phyloP scores from a whole-genome alignment of 2,797 vertebrate species.

The Xenentodon cancila region DNA sequence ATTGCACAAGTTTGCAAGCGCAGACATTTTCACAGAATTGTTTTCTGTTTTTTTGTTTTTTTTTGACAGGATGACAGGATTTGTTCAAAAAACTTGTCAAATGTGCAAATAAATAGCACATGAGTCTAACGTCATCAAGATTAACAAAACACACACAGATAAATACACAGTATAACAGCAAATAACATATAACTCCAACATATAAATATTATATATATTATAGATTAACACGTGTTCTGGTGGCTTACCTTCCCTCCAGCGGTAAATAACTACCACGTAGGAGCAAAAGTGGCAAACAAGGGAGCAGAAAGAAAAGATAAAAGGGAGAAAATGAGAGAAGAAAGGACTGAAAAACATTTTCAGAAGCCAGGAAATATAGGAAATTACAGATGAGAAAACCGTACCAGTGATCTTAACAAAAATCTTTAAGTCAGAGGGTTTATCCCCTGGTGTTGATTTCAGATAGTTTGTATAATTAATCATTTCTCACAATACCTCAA shows the following conservation, averaged over 20 bases:
- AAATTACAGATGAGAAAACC: constrained; percentile 17
- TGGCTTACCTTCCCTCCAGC: constrained; percentile 80
- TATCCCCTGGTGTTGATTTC: no score
- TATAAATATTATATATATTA: neutral
- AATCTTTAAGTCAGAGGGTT: no score
- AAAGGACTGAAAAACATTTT: constrained; percentile 5
- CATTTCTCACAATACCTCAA: no score
- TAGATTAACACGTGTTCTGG: constrained; percentile 4
- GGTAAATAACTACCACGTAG: constrained; percentile 78
- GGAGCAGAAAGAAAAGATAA: constrained; percentile 45
- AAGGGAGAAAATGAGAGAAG: constrained; percentile 37
- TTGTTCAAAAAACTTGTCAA: constrained; percentile 41
- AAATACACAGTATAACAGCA: neutral
- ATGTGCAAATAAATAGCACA: constrained; percentile 11
- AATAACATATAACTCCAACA: no score
- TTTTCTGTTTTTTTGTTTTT: constrained; percentile 17
- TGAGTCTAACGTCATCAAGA: constrained; percentile 15
- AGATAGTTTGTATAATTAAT: no score
- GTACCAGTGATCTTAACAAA: neutral
- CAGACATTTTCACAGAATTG: neutral
- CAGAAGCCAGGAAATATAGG: neutral
- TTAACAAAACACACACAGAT: constrained; percentile 2
- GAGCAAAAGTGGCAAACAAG: constrained; percentile 33
- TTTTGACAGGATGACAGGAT: constrained; percentile 18
- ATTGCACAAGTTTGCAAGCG: constrained; percentile 72